Evolutionary conservation across 1,140 invertebrate genomes (phyloP).

Genomic region (Acromyrmex heyeri): DNA sequence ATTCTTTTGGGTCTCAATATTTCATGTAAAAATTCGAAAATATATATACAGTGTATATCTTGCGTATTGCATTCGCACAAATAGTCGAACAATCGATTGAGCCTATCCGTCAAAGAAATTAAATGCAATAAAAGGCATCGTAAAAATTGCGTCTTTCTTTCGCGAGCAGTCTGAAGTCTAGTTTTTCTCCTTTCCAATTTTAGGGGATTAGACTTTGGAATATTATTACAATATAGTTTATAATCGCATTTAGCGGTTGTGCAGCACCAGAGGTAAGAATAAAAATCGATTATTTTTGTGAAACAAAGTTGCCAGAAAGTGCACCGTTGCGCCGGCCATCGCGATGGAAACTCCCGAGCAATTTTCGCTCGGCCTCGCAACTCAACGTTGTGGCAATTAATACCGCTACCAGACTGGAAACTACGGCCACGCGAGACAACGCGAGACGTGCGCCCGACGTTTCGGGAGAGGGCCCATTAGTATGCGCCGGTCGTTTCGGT

Average conservation of each 20-base stretch:
- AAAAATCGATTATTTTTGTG: neutral
- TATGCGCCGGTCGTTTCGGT: conserved; percentile 59
- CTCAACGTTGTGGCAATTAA: conserved; percentile 2
- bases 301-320: neutral
- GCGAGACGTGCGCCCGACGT: conserved; percentile 41
- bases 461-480: conserved; percentile 55
- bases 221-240: neutral
- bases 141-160: neutral
- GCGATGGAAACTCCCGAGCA: neutral
- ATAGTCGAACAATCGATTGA: neutral
- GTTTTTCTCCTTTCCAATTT: conserved; percentile 4
- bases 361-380: conserved; percentile 34
- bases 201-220: neutral
- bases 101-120: neutral
- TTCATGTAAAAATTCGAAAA: conserved; percentile 45
- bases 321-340: conserved; percentile 2
- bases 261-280: neutral
- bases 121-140: neutral
- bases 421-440: conserved; percentile 30
- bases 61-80: neutral
- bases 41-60: neutral
- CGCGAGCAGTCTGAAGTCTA: neutral
- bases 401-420: conserved; percentile 27
- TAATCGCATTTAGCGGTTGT: neutral
- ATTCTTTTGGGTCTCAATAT: conserved; percentile 27